phyloP scores from a whole-genome alignment of 2,113 vertebrate species.

The Brachypteracias leptosomus region DNA sequence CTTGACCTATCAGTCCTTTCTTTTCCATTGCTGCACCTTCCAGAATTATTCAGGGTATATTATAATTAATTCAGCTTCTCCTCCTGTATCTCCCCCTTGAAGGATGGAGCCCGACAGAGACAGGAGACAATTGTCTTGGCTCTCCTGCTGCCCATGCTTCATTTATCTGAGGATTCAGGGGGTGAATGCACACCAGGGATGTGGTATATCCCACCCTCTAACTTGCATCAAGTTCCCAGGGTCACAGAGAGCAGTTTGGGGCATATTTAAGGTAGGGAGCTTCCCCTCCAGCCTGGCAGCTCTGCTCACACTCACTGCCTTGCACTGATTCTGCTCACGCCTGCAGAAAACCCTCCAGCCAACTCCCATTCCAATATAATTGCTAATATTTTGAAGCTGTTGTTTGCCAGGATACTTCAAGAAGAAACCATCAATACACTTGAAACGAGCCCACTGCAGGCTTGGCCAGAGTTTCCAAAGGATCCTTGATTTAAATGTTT shows the following conservation, averaged over 20 bases:
- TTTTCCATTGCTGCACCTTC: background rate
- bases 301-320: background rate
- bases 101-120: background rate
- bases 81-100: background rate
- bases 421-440: background rate
- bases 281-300: background rate
- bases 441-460: background rate
- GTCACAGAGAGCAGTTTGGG: background rate
- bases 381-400: background rate
- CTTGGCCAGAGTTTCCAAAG: background rate
- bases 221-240: background rate
- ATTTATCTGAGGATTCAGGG: background rate
- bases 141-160: background rate
- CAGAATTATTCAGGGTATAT: background rate
- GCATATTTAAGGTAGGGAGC: background rate
- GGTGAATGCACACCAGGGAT: accelerated
- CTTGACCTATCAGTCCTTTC: too few species aligned
- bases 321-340: background rate
- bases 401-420: background rate
- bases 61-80: background rate
- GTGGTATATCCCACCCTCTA: background rate
- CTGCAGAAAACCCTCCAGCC: background rate
- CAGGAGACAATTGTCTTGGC: accelerated
- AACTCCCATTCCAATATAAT: background rate
- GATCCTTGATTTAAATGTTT: background rate